Evolutionary conservation across 1,140 invertebrate species (phyloP), one percentile per base, ranked within the genome.

Genomic region (Drosophila persimilis): DNA sequence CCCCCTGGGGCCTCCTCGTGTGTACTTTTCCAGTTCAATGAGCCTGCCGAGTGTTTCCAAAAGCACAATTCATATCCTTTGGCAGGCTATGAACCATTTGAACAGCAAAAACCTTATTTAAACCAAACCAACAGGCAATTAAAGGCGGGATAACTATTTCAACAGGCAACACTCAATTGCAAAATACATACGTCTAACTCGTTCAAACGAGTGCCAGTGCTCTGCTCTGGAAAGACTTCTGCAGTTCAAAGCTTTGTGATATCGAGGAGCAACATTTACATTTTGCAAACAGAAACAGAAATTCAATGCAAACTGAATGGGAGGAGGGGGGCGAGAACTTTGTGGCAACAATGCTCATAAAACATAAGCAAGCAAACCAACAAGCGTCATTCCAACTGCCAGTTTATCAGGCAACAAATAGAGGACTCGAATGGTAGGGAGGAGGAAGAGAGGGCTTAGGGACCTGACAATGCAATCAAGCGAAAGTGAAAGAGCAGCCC

Each of bases 211-310:
- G 24, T 15, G 15, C 15, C 15, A 15, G 15, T 15, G 24, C 24
- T 26, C 24, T 5, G 3, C 24, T 26, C 24, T 26, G 3, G 24
- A 24, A 26, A 26, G 24, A 26, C 24, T 26, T 5, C 24, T 26
- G 24, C 24, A 44, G 47, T 54, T 60, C 69, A 57, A 83, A 78
- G 71, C 52, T 71, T 57, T 56, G 53, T 79, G 47, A 51, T 63
- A 85, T 70, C 58, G 61, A 71, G 71, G 51, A 71, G 78, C 81
- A 88, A 77, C 81, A 88, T 88, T 85, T 86, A 81, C 83, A 85
- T 86, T 71, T 80, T 58, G 52, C 66, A 70, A 69, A 64, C 69
- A 53, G 66, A 66, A 77, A 85, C 64, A 74, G 73, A 61, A 77
- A 70, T 55, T 65, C 70, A 77, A 73, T 85, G 73, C 61, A 74